These are phyloP conservation scores for Arrhamphus sclerolepis DNA, from an alignment of 2,797 vertebrate genomes.

Conservation along the genomic window DNA sequence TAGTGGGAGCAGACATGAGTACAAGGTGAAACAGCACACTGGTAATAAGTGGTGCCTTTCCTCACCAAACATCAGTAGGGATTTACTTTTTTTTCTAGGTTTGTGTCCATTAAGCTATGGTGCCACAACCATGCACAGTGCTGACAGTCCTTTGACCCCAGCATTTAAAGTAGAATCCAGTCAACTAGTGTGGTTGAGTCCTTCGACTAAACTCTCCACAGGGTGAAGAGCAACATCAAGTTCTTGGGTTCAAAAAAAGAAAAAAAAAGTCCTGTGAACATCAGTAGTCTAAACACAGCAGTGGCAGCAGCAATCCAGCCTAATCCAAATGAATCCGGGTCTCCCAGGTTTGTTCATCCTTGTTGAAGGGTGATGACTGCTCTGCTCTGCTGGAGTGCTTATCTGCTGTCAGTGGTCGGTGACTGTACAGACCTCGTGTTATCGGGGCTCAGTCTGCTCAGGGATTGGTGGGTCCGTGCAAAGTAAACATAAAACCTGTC, in stretches of 20 bases:
- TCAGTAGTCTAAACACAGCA: constrained; percentile 74
- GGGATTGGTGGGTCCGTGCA: constrained; percentile 78
- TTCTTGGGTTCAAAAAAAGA: too few relatives aligned
- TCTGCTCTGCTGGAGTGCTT: constrained; percentile 74
- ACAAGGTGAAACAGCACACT: constrained; percentile 31
- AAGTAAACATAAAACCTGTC: constrained; percentile 83
- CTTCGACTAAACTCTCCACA: constrained; percentile 62
- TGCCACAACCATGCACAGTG: constrained; percentile 47
- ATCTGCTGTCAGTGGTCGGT: constrained; percentile 77
- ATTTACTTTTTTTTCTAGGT: constrained; percentile 32
- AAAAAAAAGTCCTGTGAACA: constrained; percentile 64
- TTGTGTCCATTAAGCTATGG: constrained; percentile 13
- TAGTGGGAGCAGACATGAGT: constrained; percentile 26
- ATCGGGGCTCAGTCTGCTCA: constrained; percentile 79
- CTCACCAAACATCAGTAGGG: constrained; percentile 32
- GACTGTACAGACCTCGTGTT: constrained; percentile 73
- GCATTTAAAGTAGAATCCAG: constrained; percentile 68
- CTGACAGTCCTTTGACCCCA: constrained; percentile 55
- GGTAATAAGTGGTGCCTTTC: constrained; percentile 33
- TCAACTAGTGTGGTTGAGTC: constrained; percentile 50
- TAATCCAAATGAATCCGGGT: constrained; percentile 85
- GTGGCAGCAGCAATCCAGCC: constrained; percentile 72
- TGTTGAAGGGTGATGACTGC: constrained; percentile 74
- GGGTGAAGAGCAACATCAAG: constrained; percentile 65
- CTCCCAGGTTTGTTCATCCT: constrained; percentile 76